Base-by-base conservation (phyloP, 2,113 vertebrate genomes). In the Catharus bicknelli region DNA sequence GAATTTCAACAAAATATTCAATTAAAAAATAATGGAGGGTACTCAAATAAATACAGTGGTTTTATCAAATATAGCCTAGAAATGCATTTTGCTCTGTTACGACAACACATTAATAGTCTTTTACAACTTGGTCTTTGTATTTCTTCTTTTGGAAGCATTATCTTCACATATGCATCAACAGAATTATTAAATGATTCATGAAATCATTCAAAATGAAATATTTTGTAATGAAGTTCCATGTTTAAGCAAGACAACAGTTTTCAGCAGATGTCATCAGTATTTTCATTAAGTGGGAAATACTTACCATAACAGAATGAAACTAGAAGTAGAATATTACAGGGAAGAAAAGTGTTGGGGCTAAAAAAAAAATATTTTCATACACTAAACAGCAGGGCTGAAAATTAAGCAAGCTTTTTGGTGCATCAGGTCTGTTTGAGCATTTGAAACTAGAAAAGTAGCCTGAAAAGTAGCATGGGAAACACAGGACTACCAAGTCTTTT, bases 51-150 rank as follows among this genome's bases (percentile, higher is more conserved):
- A 89, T 40, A 87, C 40, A 86, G 42, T 30, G 30, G 23, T 72
- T 82, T 97, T 88, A 94, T 87, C 34, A 77, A 89, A 83, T 63
- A 67, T 5, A 63, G 64, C 78, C 43, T 78, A 90, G 36, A 72
- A 62, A 84, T 23, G 50, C 9, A 87, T 83, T 93, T 68, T 93
- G 78, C 30, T 38, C 36, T 82, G 23, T 86, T 82, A 82, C 54
- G 73, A 83, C 53, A 67, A 82, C 67, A 83, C 20, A 78, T 88
- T 83, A 87, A 79, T 66, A 93, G 43, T 90, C 74, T 92, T 84
- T 48, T 6, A 84, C 59, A 83, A 42, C 16, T 81, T 90, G n/a
- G 62, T 59, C 50, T 72, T 5, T 36, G 50, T 48, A 74, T 59
- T 95, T 95, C 80, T 73, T 18, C 4, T 94, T 82, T 93, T 74